Base-by-base conservation (phyloP, 2,888 invertebrate genomes). In the Zaprionus bogoriensis region DNA sequence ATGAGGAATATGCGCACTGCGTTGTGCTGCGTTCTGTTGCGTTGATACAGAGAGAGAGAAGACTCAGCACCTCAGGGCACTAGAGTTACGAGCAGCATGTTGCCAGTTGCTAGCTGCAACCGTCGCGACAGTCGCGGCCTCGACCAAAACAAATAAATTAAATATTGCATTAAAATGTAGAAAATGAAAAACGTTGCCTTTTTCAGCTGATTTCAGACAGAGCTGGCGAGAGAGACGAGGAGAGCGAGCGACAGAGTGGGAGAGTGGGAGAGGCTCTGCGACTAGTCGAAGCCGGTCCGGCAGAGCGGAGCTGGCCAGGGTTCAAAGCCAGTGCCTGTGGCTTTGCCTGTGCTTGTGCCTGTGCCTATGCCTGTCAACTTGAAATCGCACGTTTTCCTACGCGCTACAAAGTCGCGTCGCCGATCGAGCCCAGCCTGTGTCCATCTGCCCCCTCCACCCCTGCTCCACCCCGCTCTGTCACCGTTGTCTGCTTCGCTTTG, bases 321-420 rank as follows among this genome's bases (percentile, higher is more conserved):
- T 78, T 82, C 75, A 75, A 83, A 82, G 79, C 79, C 64, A 39
- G 60, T 67, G 77, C 72, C n/a, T n/a, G n/a, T n/a, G n/a, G n/a
- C n/a, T n/a, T n/a, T n/a, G n/a, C n/a, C n/a, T n/a, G n/a, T n/a
- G n/a, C n/a, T n/a, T n/a, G n/a, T n/a, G n/a, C n/a, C n/a, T n/a
- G n/a, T n/a, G n/a, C n/a, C n/a, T n/a, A n/a, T n/a, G n/a, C n/a
- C 80, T 87, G 87, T 87, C 86, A 84, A 86, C 87, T 87, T 81
- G 57, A 84, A 87, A 76, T 87, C 78, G 87, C 86, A 84, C 84
- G 80, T 85, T 87, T 85, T 77, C 54, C 83, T 80, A 86, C 80
- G 86, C 84, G 86, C 86, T 77, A 72, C 83, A 80, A 71, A 78
- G 83, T 75, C 79, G 65, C 64, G 52, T 61, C 72, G 67, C 64